Evolutionary conservation across 2,797 vertebrate genomes (phyloP).

Genomic region (Aselliscus stoliczkanus): DNA sequence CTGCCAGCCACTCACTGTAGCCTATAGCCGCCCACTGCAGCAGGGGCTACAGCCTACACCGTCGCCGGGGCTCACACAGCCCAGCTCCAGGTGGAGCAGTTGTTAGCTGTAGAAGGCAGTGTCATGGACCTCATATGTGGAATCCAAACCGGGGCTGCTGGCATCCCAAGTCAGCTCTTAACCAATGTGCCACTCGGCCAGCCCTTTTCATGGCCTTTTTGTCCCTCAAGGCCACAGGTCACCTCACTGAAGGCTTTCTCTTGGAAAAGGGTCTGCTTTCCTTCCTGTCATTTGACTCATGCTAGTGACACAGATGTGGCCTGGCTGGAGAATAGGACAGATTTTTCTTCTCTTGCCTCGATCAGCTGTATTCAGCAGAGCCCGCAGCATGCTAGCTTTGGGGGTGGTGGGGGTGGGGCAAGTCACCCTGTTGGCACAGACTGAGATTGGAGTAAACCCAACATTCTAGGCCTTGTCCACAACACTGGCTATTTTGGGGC

Average conservation of each 20-base stretch:
- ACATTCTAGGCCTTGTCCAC: not conserved
- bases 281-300: not conserved
- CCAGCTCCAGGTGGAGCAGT: no score
- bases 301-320: accelerated
- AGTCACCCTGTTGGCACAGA: not conserved
- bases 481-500: not conserved
- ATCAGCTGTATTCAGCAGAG: not conserved
- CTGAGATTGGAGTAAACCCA: not conserved
- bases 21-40: no score
- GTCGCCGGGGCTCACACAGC: no score
- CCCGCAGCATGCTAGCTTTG: not conserved
- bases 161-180: no score
- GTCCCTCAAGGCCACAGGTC: accelerated
- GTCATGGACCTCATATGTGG: no score
- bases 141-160: no score
- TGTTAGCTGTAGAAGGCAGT: no score
- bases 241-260: accelerated
- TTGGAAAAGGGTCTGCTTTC: not conserved
- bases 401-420: not conserved
- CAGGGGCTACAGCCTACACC: no score
- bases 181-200: no score
- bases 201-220: accelerated
- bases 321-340: accelerated
- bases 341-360: not conserved
- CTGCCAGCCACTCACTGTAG: no score